These are phyloP conservation scores for Apeltes quadracus DNA, from an alignment of 2,113 vertebrate genomes.

Conservation along the genomic window DNA sequence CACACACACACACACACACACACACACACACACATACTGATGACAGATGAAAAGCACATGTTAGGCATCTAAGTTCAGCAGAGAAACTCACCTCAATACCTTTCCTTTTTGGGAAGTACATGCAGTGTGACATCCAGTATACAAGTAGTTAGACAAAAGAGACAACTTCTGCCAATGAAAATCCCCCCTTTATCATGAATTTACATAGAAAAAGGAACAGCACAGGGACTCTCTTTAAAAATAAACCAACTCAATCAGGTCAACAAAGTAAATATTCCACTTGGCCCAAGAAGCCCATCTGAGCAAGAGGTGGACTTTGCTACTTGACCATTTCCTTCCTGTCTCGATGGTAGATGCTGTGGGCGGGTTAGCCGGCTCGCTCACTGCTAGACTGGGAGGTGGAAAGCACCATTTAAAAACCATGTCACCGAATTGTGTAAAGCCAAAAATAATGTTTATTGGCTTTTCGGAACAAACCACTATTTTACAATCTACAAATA, in stretches of 20 bases:
- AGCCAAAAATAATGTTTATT: slow-evolving; percentile 5
- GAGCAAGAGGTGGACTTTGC: not conserved
- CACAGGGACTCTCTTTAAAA: not conserved
- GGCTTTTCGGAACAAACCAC: not conserved
- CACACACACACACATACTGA: not conserved
- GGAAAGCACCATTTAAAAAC: not conserved
- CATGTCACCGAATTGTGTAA: not conserved
- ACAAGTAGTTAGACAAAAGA: slow-evolving; percentile 22
- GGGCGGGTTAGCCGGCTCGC: not conserved
- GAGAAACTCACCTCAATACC: slow-evolving; percentile 37
- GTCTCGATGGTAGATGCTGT: not conserved
- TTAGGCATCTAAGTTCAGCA: slow-evolving; percentile 28
- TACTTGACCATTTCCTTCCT: not conserved
- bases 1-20: not conserved
- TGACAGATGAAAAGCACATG: slow-evolving; percentile 39
- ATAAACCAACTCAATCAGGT: not conserved
- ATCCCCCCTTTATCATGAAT: slow-evolving; percentile 27
- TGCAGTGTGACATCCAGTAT: slow-evolving; percentile 46
- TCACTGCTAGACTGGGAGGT: not conserved
- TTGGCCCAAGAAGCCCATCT: not conserved
- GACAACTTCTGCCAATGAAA: slow-evolving; percentile 28
- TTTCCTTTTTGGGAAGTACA: slow-evolving; percentile 60
- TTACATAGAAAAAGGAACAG: slow-evolving; percentile 3
- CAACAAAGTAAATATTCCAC: not conserved
- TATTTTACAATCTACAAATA: slow-evolving; percentile 11